Base-by-base conservation (phyloP, 1,140 invertebrate genomes). In the Neocloeon triangulifer region DNA sequence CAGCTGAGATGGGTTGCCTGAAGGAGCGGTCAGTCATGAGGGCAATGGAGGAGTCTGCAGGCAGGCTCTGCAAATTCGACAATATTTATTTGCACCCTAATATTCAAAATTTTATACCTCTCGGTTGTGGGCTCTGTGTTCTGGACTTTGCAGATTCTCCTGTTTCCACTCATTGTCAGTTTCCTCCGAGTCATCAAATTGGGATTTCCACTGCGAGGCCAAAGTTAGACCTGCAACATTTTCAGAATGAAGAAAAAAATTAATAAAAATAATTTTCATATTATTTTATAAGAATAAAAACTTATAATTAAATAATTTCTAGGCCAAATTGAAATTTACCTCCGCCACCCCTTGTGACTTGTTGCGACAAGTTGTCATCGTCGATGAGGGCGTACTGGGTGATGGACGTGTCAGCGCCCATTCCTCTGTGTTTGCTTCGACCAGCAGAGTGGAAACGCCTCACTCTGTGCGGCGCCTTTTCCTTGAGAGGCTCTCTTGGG, bases 81-180 rank as follows among this genome's bases (percentile, higher is more conserved):
- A n/a, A n/a, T n/a, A n/a, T n/a, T n/a, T n/a, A n/a, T n/a, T n/a
- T n/a, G n/a, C n/a, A n/a, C n/a, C n/a, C n/a, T n/a, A n/a, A n/a
- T n/a, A n/a, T n/a, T n/a, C n/a, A n/a, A n/a, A 23, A 23, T 8
- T 8, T 8, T 8, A 23, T 23, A 23, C 22, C 22, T 32, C 15
- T 21, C n/a, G n/a, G 34, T 31, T 32, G 12, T 40, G 40, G 5
- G 47, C 52, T 41, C 62, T 64, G 44, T 74, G 70, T 40, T 74
- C 71, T 0, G 71, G 72, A 46, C 70, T 73, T 36, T 68, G 66
- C 17, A 69, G 46, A 40, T 68, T 64, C 37, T 86, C 81, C 32
- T 73, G 75, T 48, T 82, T 82, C 77, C 80, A 82, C 49, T 89
- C 81, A 49, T 88, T 84, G 50, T 91, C 82, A 1, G 79, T 82